phyloP scores from a whole-genome alignment of 2,797 vertebrate genomes.

The Hybognathus amarus region DNA sequence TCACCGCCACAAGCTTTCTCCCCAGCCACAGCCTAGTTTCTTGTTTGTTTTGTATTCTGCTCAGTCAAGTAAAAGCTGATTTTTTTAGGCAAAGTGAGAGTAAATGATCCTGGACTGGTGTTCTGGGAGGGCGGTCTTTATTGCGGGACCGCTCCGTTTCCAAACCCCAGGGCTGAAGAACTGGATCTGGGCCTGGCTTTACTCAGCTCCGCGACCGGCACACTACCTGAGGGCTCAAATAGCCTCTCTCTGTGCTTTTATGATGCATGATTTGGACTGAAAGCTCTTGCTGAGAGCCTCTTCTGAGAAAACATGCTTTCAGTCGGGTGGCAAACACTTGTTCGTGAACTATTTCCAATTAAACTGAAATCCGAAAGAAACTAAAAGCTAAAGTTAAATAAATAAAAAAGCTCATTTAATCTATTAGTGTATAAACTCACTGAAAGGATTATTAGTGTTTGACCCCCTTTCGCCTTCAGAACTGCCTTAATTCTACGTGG shows the following conservation, averaged over 20 bases:
- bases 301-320: constrained; percentile 21
- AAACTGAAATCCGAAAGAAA: too few relatives aligned
- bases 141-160: constrained; percentile 46
- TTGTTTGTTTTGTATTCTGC: constrained; percentile 57
- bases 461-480: too few relatives aligned
- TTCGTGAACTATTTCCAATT: neutral
- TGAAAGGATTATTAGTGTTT: too few relatives aligned
- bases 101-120: constrained; percentile 60
- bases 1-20: constrained; percentile 38
- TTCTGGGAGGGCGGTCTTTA: constrained; percentile 48
- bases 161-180: constrained; percentile 49
- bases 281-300: constrained; percentile 51
- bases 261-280: constrained; percentile 51
- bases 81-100: constrained; percentile 60
- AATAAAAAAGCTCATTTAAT: too few relatives aligned
- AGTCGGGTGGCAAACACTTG: neutral
- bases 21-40: constrained; percentile 32
- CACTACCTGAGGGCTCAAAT: constrained; percentile 16
- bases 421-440: too few relatives aligned
- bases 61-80: constrained; percentile 51
- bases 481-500: too few relatives aligned
- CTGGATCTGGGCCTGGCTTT: constrained; percentile 33
- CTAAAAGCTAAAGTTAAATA: too few relatives aligned
- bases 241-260: constrained; percentile 4
- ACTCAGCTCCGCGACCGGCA: constrained; percentile 7